Evolutionary conservation across 2,797 vertebrate species (phyloP).

Genomic region (Malacoraja senta): DNA sequence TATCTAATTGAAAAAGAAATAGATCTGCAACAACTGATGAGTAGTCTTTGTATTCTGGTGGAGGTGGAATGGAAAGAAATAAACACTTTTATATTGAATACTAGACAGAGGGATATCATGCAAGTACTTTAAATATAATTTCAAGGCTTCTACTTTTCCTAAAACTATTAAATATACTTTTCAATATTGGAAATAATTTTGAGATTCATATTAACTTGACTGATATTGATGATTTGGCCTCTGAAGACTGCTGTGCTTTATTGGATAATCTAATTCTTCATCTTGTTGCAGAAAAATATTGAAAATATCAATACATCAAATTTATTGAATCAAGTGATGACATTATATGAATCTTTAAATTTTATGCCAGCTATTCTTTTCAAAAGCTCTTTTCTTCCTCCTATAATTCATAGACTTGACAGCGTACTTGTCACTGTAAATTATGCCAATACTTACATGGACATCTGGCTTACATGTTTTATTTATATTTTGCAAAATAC

Average conservation of each 20-base stretch:
- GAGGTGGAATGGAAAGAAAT: background rate
- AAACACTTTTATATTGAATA: background rate
- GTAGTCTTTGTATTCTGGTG: background rate
- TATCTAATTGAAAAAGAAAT: background rate
- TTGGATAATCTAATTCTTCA: background rate
- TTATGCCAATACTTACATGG: conserved; percentile 34
- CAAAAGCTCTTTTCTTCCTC: conserved; percentile 8
- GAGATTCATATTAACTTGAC: conserved; percentile 5
- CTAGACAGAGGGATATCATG: background rate
- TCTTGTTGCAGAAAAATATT: background rate
- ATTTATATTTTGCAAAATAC: conserved; percentile 30
- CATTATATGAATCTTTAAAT: conserved; percentile 28
- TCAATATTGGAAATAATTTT: conserved; percentile 2
- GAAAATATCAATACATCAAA: conserved; percentile 20
- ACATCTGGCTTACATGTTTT: conserved; percentile 31
- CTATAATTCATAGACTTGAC: conserved; percentile 17
- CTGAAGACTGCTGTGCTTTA: background rate
- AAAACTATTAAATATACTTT: background rate
- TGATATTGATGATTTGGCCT: background rate
- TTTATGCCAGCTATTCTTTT: conserved; percentile 17
- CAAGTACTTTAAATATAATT: background rate
- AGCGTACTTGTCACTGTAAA: conserved; percentile 14
- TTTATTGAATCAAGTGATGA: conserved; percentile 18
- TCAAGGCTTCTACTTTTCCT: background rate
- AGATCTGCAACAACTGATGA: background rate